Evolutionary conservation across 2,888 invertebrate species (phyloP), one percentile per base, ranked within the genome.

Genomic region (Scaeva pyrastri): DNA sequence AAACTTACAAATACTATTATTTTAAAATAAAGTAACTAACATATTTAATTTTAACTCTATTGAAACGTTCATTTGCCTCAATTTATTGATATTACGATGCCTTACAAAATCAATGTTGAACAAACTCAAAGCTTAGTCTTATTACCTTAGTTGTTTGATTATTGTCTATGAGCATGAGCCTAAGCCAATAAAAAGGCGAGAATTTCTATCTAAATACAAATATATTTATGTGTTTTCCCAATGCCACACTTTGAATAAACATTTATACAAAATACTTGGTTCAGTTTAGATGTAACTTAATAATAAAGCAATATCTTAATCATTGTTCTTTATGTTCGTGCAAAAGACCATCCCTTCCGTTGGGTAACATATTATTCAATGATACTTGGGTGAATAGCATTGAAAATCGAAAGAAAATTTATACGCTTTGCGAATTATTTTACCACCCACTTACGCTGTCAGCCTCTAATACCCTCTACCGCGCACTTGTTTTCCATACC

Each of bases 311-410:
- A 19, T 52, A 16, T 73, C 23, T 48, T 72, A 21, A 41, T 31
- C 1, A 31, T 50, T 56, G 56, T 52, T 52, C 5, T 39, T 39
- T 14, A 26, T 31, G 19, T 31, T 23, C 23, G 23, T 41, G 21
- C 41, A 2, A 21, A 26, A 0, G 31, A 5, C 26, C 21, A 48
- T 31, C 43, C 43, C 23, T 19, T 10, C 16, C 4, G 1, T 64
- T 10, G 45, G 14, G 2, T 45, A 26, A 36, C 50, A 21, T 68
- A 62, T n/a, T n/a, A n/a, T 76, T 6, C 85, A 86, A 86, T 86
- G 85, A 62, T 56, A 73, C 73, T 77, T 64, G 31, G 14, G 12
- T 62, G 14, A 31, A 45, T 21, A 50, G 76, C 70, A 86, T 77
- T 86, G 70, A 73, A n/a, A 81, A 48, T 50, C 41, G 41, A 76